phyloP scores from a whole-genome alignment of 2,797 vertebrate species.

The Pipistrellus nathusii region DNA sequence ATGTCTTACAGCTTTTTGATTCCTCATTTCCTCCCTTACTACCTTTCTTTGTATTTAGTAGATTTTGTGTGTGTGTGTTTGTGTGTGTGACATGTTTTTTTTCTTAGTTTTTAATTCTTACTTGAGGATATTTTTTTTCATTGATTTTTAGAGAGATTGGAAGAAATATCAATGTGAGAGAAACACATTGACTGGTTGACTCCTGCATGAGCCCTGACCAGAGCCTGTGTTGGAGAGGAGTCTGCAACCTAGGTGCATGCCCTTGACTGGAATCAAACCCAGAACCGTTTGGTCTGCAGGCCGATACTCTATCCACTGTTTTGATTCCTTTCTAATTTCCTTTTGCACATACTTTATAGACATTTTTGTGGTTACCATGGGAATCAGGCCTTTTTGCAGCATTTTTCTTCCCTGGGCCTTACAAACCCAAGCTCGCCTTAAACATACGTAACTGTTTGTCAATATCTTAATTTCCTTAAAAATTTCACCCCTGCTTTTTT shows the following conservation, averaged over 20 bases:
- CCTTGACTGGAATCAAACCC: too few relatives aligned
- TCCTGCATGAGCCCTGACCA: too few relatives aligned
- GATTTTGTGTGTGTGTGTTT: too few relatives aligned
- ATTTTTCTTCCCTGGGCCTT: neutral
- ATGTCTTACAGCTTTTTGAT: neutral
- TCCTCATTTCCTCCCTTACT: neutral
- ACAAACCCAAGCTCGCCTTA: fast-evolving
- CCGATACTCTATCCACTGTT: neutral
- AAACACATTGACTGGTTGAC: too few relatives aligned
- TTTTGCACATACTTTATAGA: neutral
- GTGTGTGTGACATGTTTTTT: neutral
- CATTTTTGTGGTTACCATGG: neutral
- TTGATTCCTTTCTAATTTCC: neutral
- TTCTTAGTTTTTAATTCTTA: too few relatives aligned
- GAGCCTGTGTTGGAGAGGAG: too few relatives aligned
- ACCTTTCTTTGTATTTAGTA: neutral
- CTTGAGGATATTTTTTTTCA: too few relatives aligned
- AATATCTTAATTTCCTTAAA: neutral
- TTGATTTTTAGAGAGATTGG: too few relatives aligned
- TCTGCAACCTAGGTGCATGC: too few relatives aligned
- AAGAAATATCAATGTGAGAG: too few relatives aligned
- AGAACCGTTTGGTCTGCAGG: too few relatives aligned
- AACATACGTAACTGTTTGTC: neutral
- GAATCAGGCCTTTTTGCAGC: neutral
- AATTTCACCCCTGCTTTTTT: neutral